Conservation (phyloP, 1,140 invertebrate species). For the Mamestra configurata region DNA sequence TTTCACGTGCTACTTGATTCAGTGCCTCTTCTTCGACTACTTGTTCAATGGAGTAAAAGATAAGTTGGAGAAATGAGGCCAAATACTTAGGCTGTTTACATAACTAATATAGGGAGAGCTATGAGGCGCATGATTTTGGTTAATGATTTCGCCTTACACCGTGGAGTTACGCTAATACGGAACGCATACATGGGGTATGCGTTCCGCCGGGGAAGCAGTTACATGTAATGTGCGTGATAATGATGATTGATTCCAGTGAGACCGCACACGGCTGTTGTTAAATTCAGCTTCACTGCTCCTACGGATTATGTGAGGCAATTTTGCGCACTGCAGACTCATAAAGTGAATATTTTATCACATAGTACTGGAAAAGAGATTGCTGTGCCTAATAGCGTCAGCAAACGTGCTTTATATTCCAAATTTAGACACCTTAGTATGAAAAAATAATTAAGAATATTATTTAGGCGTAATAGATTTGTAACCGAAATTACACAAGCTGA, state of each 20-base stretch:
- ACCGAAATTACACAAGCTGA: no score
- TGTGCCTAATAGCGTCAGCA: not conserved
- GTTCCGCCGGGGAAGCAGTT: constrained; percentile 17
- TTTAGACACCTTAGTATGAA: no score
- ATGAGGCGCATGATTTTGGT: constrained; percentile 15
- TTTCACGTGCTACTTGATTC: constrained; percentile 9
- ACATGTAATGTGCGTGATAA: constrained; percentile 39
- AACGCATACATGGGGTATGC: constrained; percentile 7
- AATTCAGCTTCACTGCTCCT: constrained; percentile 30
- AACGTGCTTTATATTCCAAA: no score
- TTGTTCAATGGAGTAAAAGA: not conserved
- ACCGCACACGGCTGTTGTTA: constrained; percentile 4
- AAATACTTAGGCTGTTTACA: constrained; percentile 4
- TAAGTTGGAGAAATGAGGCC: not conserved
- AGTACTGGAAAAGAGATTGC: not conserved
- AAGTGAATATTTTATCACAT: constrained; percentile 28
- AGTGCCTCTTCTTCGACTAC: constrained; percentile 5
- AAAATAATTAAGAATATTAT: no score
- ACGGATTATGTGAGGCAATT: constrained; percentile 34
- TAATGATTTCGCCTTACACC: constrained; percentile 14
- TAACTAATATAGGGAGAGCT: not conserved
- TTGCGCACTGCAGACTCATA: constrained; percentile 29
- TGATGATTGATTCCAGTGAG: constrained; percentile 38
- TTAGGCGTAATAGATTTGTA: no score
- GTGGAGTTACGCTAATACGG: constrained; percentile 11